Evolutionary conservation across 2,888 invertebrate species (phyloP).

Genomic region (Tyria jacobaeae): DNA sequence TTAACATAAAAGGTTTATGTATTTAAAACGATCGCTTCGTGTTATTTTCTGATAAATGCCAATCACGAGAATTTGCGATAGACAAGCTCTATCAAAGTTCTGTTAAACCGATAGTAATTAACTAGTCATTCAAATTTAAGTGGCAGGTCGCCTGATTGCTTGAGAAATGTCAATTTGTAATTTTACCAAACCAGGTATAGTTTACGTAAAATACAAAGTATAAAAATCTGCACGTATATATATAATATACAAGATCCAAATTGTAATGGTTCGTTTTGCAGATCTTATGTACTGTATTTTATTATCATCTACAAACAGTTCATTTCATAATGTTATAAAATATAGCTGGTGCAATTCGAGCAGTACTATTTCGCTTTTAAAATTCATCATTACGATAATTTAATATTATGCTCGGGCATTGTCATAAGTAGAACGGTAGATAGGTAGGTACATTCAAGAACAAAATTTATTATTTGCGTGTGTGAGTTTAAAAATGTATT

Average conservation of each 20-base stretch:
- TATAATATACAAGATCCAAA: no score
- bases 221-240: no score
- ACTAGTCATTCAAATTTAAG: neutral
- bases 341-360: conserved; percentile 38
- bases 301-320: conserved; percentile 45
- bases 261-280: conserved; percentile 38
- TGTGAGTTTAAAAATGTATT: neutral
- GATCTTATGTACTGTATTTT: conserved; percentile 40
- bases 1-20: conserved; percentile 40
- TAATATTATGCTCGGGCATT: conserved; percentile 52
- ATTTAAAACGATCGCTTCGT: conserved; percentile 29
- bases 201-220: no score
- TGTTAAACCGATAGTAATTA: neutral
- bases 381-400: conserved; percentile 62
- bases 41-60: conserved; percentile 14
- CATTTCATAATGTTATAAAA: conserved; percentile 48
- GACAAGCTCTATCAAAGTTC: neutral
- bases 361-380: conserved; percentile 48
- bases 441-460: conserved; percentile 42
- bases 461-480: conserved; percentile 23
- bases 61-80: conserved; percentile 22
- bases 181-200: no score
- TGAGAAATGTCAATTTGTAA: no score
- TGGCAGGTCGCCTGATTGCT: no score
- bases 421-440: conserved; percentile 41